Base-by-base conservation (phyloP, 1,140 invertebrate genomes). In the Eurytemora carolleeae region DNA sequence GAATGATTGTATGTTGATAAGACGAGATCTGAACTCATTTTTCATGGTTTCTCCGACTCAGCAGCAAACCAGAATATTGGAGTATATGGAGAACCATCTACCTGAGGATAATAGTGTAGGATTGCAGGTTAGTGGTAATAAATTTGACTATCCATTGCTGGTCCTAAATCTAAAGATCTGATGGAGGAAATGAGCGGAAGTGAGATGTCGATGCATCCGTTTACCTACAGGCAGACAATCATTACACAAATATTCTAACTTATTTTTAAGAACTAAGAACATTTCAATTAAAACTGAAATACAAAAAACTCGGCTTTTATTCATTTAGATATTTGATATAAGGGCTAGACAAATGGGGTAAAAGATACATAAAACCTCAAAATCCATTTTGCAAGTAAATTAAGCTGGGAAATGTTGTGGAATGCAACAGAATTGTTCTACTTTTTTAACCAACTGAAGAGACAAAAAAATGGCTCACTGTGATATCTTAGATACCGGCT, bases 21-120 rank as follows among this genome's bases (percentile, higher is more conserved):
- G 93, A 61, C 78, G 95, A 24, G 79, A 84, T 0, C 79, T 85
- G 58, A 89, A 93, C 73, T 83, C 92, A 70, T 98, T 87, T 68
- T 94, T 98, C 83, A 91, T 98, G 84, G 94, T 98, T 65, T 89
- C 90, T 1, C 95, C 94, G 1, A 95, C 92, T 1, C 91, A 94
- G 64, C 94, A 98, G 72, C 94, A 98, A 74, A 92, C 90, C 0
- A 78, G 93, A 2, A 91, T 88, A 67, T 85, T 88, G 70, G 80
- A 82, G 57, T 98, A 94, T 93, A 78, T 98, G 44, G 81, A 82
- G 64, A 78, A 84, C n/a, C 82, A 95, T 72, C 76, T 92, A 55
- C 88, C 90, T 0, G 65, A 73, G 2, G 78, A 84, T 68, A 77
- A 81, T 52, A 84, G 85, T 2, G 86, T 97, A 1, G 81, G 84